Conservation (phyloP, 2,888 invertebrate genomes). For the Chrysina gloriosa region DNA sequence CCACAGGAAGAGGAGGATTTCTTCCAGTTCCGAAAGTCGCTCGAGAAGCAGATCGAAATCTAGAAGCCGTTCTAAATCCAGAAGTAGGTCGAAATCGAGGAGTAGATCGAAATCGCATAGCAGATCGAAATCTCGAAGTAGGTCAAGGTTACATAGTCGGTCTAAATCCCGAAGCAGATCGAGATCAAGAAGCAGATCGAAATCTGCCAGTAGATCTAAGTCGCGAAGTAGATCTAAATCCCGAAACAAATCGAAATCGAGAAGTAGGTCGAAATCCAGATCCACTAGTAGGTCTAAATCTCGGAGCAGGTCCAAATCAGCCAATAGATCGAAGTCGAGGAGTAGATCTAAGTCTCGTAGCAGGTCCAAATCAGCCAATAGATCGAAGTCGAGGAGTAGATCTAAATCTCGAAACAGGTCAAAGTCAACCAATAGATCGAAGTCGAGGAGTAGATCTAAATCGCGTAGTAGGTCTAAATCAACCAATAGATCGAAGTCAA, state of each 20-base stretch:
- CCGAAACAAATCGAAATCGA: slow-evolving; percentile 61
- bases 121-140: slow-evolving; percentile 61
- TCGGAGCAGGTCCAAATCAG: slow-evolving; percentile 57
- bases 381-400: slow-evolving; percentile 48
- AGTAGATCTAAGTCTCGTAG: slow-evolving; percentile 60
- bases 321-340: slow-evolving; percentile 57
- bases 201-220: slow-evolving; percentile 64
- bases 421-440: slow-evolving; percentile 57
- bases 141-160: slow-evolving; percentile 57
- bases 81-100: no score
- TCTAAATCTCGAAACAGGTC: slow-evolving; percentile 62
- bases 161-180: slow-evolving; percentile 60
- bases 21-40: slow-evolving; percentile 71
- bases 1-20: slow-evolving; percentile 70
- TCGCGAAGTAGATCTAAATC: slow-evolving; percentile 57
- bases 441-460: slow-evolving; percentile 63
- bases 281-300: slow-evolving; percentile 54
- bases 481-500: slow-evolving; percentile 64
- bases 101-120: slow-evolving; percentile 64
- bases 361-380: slow-evolving; percentile 50
- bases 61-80: slow-evolving; percentile 54
- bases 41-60: slow-evolving; percentile 63
- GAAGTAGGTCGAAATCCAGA: slow-evolving; percentile 56
- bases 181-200: slow-evolving; percentile 63
- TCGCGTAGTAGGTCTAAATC: no score